phyloP scores from a whole-genome alignment of 2,797 vertebrate genomes.

The Podargus strigoides region DNA sequence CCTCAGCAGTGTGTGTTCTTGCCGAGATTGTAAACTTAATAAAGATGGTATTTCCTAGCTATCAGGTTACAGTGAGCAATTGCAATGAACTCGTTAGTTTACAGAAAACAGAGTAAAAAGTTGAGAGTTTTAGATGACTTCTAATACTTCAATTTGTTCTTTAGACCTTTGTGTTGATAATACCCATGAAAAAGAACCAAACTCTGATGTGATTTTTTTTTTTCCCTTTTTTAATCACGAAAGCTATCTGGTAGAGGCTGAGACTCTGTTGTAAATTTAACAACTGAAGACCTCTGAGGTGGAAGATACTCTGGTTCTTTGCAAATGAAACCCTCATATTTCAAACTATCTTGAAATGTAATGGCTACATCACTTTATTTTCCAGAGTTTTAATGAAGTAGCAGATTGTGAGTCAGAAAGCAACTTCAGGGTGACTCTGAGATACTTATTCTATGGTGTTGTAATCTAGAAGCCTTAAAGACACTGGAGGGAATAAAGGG shows the following conservation, averaged over 20 bases:
- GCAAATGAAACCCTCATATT: not conserved
- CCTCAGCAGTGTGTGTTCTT: not conserved
- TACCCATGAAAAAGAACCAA: not conserved
- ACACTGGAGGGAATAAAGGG: not conserved
- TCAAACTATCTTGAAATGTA: not conserved
- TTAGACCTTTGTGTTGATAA: not conserved
- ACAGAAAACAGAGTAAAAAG: not conserved
- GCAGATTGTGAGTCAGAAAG: not conserved
- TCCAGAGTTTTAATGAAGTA: not conserved
- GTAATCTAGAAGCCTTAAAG: not conserved
- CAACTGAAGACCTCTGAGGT: not conserved
- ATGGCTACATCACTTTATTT: not conserved
- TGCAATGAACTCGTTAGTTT: not conserved
- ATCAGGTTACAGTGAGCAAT: not conserved
- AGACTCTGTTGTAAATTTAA: not conserved
- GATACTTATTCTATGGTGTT: not conserved
- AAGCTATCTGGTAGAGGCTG: not conserved
- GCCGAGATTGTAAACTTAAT: slow-evolving; percentile 20
- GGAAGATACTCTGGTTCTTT: not conserved
- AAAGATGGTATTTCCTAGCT: not conserved
- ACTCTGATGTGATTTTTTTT: rapidly evolving
- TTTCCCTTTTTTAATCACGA: not conserved
- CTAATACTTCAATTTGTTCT: not conserved
- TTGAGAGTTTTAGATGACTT: not conserved
- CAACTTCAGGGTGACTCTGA: not conserved